phyloP scores from a whole-genome alignment of 2,888 invertebrate species.

The Cyclophora punctaria region DNA sequence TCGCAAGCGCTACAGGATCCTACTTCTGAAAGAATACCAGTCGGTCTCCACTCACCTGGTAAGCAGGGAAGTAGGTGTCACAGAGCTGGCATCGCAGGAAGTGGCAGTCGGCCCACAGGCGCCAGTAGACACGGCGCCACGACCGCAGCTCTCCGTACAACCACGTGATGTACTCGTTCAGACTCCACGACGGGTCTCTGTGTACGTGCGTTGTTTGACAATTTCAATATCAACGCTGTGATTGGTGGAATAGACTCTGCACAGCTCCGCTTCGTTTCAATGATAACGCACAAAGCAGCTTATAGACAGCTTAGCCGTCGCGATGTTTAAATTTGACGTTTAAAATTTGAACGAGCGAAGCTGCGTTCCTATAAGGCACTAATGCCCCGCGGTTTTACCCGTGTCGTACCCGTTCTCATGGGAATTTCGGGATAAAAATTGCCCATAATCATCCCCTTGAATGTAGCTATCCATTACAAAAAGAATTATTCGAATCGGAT shows the following conservation, averaged over 20 bases:
- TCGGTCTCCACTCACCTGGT: conserved; percentile 56
- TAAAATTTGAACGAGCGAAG: background rate
- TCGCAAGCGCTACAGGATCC: too few species aligned
- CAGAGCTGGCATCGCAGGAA: conserved; percentile 88
- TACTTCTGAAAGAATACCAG: background rate
- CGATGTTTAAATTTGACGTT: background rate
- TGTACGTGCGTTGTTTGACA: too few species aligned
- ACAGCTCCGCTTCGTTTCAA: background rate
- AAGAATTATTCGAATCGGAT: too few species aligned
- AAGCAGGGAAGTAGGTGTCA: conserved; percentile 83
- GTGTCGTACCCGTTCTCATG: too few species aligned
- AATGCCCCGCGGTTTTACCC: too few species aligned
- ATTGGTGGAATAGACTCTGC: background rate
- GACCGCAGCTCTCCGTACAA: conserved; percentile 86
- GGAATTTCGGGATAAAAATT: too few species aligned
- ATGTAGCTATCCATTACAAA: too few species aligned
- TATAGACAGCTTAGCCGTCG: background rate
- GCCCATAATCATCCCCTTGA: too few species aligned
- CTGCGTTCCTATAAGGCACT: too few species aligned
- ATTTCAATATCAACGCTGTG: background rate
- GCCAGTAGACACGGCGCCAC: conserved; percentile 96
- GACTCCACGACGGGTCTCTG: conserved; percentile 86
- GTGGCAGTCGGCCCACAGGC: conserved; percentile 93
- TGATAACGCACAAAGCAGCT: background rate
- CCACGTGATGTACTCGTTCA: conserved; percentile 85